Percentiles rank a stretch among this genome's conserved stretches.
Evolutionary conservation across 2,113 vertebrate genomes (phyloP).

Genomic region (Dicrurus megarhynchus): DNA sequence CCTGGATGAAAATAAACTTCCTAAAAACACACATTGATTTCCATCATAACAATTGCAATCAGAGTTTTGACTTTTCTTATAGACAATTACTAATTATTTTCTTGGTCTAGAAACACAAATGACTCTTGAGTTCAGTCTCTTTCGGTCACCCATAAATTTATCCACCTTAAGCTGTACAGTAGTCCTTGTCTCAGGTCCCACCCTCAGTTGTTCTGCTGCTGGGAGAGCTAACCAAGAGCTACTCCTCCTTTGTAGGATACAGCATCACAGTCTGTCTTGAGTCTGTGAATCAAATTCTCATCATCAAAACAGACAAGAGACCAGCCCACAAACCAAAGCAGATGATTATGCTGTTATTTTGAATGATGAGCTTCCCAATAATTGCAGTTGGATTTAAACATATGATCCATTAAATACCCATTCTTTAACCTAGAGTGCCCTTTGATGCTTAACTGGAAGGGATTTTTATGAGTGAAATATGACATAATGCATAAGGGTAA

Average conservation of each 20-base stretch:
- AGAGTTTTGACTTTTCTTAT: background rate
- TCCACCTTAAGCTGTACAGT: background rate
- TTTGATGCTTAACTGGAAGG: background rate
- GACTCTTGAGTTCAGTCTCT: background rate
- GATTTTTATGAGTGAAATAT: background rate
- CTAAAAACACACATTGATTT: background rate
- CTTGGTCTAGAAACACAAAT: background rate
- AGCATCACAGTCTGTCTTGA: background rate
- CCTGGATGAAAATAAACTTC: background rate
- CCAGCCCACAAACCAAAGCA: background rate
- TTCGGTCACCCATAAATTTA: background rate
- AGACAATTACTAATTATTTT: background rate
- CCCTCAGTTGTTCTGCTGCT: background rate
- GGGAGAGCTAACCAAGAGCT: background rate
- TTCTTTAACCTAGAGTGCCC: background rate
- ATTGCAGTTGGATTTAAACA: background rate
- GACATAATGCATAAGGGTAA: background rate
- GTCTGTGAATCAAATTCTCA: background rate
- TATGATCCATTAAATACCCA: background rate
- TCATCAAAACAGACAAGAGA: background rate
- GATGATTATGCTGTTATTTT: background rate
- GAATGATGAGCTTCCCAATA: background rate
- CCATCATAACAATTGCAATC: background rate
- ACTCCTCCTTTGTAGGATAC: background rate
- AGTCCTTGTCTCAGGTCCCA: background rate